Base-by-base conservation (phyloP, 2,888 invertebrate species). In the Clunio marinus region DNA sequence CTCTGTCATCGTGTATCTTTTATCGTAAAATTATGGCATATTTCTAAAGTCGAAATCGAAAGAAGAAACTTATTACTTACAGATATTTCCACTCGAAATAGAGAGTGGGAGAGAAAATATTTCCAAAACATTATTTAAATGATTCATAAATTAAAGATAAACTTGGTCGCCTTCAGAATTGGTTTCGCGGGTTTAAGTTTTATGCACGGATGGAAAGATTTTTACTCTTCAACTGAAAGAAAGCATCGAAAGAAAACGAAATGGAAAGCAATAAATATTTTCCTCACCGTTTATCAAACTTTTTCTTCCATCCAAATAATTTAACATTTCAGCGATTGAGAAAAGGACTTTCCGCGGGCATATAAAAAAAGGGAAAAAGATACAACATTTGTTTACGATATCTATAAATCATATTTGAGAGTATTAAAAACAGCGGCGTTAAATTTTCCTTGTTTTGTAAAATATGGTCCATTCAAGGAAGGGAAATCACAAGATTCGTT, bases 361-460 rank as follows among this genome's bases (percentile, higher is more conserved):
- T 4, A 10, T 10, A 37, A n/a, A n/a, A n/a, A 22, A 51, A 20
- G 51, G 51, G 41, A 41, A 41, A 59, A 32, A 41, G 41, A 32
- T 7, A 51, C 65, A 66, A 55, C 66, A 66, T 66, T 66, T 66
- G 66, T 51, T 66, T 55, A 17, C 66, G 66, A 66, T 66, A 66
- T 45, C 66, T 28, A 66, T 66, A 66, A 66, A 66, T 66, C 66
- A 66, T 66, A 35, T 55, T 66, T 63, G 28, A 22, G 37, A 24
- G 63, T 63, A 46, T 63, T 63, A 63, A 63, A 62, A 62, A 41
- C 28, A 22, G 62, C 62, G 25, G 62, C 62, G 37, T 62, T 62
- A 62, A 62, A 62, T 32, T 25, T 62, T 37, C 32, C 32, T 59
- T 62, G 41, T 24, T 22, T 24, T 22, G 17, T 2, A 62, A 62